Base-by-base conservation (phyloP, 2,113 vertebrate species). In the Symphodus melops region DNA sequence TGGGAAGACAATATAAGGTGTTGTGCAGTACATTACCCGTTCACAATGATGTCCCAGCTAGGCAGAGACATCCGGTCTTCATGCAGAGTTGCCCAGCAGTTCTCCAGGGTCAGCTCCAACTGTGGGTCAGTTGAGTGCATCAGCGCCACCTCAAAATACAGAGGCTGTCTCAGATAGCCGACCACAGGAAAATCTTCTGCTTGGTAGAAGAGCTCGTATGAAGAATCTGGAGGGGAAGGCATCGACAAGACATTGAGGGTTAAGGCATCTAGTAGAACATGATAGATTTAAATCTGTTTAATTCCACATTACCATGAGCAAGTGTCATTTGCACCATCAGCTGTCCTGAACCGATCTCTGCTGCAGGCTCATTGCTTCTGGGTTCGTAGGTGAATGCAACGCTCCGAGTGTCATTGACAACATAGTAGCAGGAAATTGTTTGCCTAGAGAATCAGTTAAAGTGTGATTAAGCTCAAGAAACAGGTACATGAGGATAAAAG, bases 91-190 rank as follows among this genome's bases (percentile, higher is more conserved):
- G 92, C 92, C 93, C 92, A 94, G 48, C 94, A 94, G 75, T 90
- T 91, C 0, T 92, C 88, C 73, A 94, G 33, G 0, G 91, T 66
- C 2, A 94, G 75, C 23, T 88, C 91, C 63, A 94, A 41, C 0
- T 86, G 39, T 3, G 84, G 65, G 54, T 94, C 92, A 6, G 70
- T 37, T 1, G 90, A 89, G 6, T 77, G 37, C 36, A 86, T 63
- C 59, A 94, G 77, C 11, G 11, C 83, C 17, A 93, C 92, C 44
- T 94, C 94, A 41, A 95, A 94, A 72, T 86, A 94, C 14, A 95
- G 78, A n/a, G 93, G 85, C 28, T 91, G 13, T 72, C 86, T 85
- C 37, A 95, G 66, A 57, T 84, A 85, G 54, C 85, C 88, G 6
- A 68, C 41, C 1, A 95, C 89, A 42, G 94, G 94, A 51, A 91